Base-by-base conservation (phyloP, 2,113 vertebrate genomes). In the Lasiurus cinereus region DNA sequence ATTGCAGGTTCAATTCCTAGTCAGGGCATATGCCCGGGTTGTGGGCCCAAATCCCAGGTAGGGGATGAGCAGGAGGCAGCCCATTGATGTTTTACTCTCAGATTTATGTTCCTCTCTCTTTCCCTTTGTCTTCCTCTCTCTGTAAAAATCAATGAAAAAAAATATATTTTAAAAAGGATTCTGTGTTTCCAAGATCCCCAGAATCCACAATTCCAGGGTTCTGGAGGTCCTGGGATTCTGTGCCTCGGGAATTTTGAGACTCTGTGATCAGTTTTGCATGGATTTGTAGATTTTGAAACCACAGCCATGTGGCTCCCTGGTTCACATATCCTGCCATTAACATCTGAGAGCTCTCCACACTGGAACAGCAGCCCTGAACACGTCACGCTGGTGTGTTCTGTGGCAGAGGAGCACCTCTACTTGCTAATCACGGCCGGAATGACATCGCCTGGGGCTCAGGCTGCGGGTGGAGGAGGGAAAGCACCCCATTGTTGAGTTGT, bases 391-490 rank as follows among this genome's bases (percentile, higher is more conserved):
- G 18, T 22, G 8, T 22, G 27, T 73, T 27, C 33, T 3, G 10
- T 13, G 14, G 31, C 11, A n/a, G 54, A n/a, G 3, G 36, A 5
- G 15, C 3, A 2, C 36, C 24, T 12, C 13, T 19, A 0, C 31
- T 9, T 29, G 19, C 59, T 39, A 8, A 16, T 36, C 7, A 1
- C 0, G 4, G 46, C 27, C 31, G 6, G 22, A 36, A 31, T 24
- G 4, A 24, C 59, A n/a, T 18, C 12, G 19, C 16, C 27, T 11
- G 31, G 43, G 70, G 10, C 11, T 31, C 6, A 0, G 8, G 29
- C 11, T 16, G 8, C 16, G 6, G 15, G 36, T 19, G 54, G 48
- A 33, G 11, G 19, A 24, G 52, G 43, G 21, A 36, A 86, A n/a
- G 22, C 6, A 33, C 64, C 18, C 54, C n/a, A 48, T 77, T n/a